Conservation (phyloP, 2,797 vertebrate species). For the Scarus forsteni region DNA sequence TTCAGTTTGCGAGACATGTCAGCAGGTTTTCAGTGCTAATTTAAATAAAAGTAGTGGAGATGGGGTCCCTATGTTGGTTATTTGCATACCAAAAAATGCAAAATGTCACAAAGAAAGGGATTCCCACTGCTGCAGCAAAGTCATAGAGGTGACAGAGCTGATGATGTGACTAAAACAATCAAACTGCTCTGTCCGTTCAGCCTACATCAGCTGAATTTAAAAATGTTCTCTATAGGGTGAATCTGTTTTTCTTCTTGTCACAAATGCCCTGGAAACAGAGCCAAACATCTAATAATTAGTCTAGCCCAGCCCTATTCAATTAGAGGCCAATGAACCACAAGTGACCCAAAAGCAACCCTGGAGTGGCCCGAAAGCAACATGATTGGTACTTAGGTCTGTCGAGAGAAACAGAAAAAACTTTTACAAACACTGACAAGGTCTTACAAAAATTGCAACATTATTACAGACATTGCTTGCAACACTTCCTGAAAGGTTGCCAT, state of each 20-base stretch:
- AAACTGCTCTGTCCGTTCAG: not conserved
- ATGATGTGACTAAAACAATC: slow-evolving; percentile 3
- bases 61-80: slow-evolving; percentile 1
- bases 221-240: not conserved
- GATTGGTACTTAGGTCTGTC: too few relatives aligned
- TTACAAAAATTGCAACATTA: too few relatives aligned
- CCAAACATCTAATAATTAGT: too few relatives aligned
- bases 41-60: not conserved
- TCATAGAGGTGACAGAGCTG: not conserved
- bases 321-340: too few relatives aligned
- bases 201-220: not conserved
- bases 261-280: not conserved
- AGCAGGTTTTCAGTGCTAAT: slow-evolving; percentile 41
- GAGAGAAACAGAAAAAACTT: too few relatives aligned
- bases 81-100: slow-evolving; percentile 24
- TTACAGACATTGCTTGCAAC: too few relatives aligned
- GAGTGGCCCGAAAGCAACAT: too few relatives aligned
- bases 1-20: slow-evolving; percentile 33
- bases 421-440: too few relatives aligned
- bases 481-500: too few relatives aligned
- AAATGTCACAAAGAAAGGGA: not conserved
- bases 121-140: slow-evolving; percentile 2
- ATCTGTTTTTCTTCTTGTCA: not conserved
- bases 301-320: too few relatives aligned
- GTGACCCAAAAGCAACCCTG: too few relatives aligned